Percentiles rank a stretch among this genome's conserved stretches.
phyloP scores from a whole-genome alignment of 2,797 vertebrate species.

The Smutsia temminckii region DNA sequence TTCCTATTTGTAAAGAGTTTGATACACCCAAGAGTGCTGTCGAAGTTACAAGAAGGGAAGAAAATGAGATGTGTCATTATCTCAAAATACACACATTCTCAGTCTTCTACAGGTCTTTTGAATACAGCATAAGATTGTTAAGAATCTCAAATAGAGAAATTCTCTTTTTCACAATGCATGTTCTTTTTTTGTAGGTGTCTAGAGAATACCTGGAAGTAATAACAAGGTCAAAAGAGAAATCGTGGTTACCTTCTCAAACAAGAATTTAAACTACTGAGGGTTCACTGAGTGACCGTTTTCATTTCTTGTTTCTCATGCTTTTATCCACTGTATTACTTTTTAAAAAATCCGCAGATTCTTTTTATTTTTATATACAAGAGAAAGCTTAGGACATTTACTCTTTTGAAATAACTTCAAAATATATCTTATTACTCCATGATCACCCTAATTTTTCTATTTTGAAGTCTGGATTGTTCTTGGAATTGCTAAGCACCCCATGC shows the following conservation, averaged over 20 bases:
- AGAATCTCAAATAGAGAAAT: neutral
- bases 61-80: neutral
- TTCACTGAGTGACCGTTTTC: neutral
- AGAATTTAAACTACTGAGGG: neutral
- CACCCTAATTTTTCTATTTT: neutral
- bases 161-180: neutral
- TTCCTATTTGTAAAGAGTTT: constrained; percentile 11
- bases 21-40: neutral
- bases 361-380: neutral
- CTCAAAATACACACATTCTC: neutral
- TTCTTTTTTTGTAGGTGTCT: neutral
- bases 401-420: constrained; percentile 45
- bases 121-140: neutral
- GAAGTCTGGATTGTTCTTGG: neutral
- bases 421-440: neutral
- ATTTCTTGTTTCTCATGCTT: neutral
- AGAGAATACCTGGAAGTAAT: neutral
- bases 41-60: neutral
- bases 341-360: neutral
- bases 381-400: neutral
- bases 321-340: neutral
- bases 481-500: neutral
- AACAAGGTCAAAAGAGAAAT: neutral
- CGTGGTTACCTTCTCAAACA: constrained; percentile 3
- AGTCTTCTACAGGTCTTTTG: neutral